These are phyloP conservation scores for Dilophus febrilis DNA, from an alignment of 2,888 invertebrate species.

Conservation along the genomic window DNA sequence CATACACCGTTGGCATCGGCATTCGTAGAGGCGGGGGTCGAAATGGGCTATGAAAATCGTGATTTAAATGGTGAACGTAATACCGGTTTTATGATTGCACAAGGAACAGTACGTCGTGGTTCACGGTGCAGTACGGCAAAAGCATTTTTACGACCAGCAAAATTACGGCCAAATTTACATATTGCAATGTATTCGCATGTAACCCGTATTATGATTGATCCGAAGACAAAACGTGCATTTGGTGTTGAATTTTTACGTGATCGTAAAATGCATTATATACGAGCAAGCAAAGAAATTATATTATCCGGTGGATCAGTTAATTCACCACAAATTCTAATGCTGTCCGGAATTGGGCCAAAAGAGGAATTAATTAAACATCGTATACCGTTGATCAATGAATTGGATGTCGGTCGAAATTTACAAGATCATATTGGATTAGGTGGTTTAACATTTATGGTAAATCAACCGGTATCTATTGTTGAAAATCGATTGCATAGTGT, in stretches of 20 bases:
- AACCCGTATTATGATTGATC: constrained; percentile 55
- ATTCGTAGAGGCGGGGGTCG: constrained; percentile 67
- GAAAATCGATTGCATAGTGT: constrained; percentile 62
- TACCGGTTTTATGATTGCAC: constrained; percentile 78
- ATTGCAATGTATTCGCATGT: constrained; percentile 70
- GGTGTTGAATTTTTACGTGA: constrained; percentile 68
- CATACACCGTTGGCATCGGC: constrained; percentile 67
- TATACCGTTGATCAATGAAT: constrained; percentile 64
- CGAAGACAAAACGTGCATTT: constrained; percentile 55
- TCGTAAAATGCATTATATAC: constrained; percentile 50
- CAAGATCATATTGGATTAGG: constrained; percentile 82
- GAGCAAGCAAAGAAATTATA: constrained; percentile 74
- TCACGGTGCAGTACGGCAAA: constrained; percentile 78
- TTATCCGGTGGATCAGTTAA: constrained; percentile 83
- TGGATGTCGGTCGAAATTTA: constrained; percentile 69
- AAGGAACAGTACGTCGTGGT: constrained; percentile 60
- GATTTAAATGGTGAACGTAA: constrained; percentile 78
- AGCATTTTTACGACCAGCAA: constrained; percentile 67
- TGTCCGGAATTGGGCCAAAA: constrained; percentile 74
- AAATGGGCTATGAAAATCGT: constrained; percentile 70
- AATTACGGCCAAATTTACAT: constrained; percentile 66
- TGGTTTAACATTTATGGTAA: constrained; percentile 66
- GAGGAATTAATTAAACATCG: constrained; percentile 52
- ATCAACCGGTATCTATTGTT: constrained; percentile 61
- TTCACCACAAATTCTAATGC: constrained; percentile 83